Evolutionary conservation across 1,140 invertebrate species (phyloP).

Genomic region (Trigoniulus corallinus): DNA sequence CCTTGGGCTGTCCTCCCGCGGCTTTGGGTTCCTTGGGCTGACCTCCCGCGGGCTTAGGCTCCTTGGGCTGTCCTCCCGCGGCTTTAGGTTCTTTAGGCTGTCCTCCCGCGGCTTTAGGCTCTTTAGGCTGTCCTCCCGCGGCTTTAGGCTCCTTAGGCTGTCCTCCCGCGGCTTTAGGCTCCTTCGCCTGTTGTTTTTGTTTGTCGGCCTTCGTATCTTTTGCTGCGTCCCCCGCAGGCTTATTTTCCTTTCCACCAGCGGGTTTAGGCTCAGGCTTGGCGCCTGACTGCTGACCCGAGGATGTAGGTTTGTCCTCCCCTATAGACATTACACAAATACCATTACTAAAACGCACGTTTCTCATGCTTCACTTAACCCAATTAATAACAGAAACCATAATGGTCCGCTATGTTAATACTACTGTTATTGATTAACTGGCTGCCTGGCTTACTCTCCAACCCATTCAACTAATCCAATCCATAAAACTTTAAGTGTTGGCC

Average conservation of each 20-base stretch:
- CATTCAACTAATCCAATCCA: too few relatives aligned
- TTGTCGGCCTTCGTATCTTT: slow-evolving; percentile 25
- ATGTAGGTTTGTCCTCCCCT: not conserved
- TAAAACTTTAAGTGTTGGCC: too few relatives aligned
- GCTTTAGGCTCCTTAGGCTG: not conserved
- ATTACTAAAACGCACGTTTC: too few relatives aligned
- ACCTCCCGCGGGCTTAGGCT: slow-evolving; percentile 30
- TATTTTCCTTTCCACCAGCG: slow-evolving; percentile 25
- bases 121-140: slow-evolving; percentile 9
- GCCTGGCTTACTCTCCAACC: too few relatives aligned
- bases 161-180: not conserved
- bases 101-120: not conserved
- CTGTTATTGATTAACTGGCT: too few relatives aligned
- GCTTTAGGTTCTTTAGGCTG: not conserved
- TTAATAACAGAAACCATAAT: not conserved
- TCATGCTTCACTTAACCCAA: too few relatives aligned
- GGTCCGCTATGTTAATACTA: too few relatives aligned
- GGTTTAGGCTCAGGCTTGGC: slow-evolving; percentile 15
- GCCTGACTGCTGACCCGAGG: not conserved
- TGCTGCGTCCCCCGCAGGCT: slow-evolving; percentile 16
- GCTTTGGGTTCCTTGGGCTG: slow-evolving; percentile 22
- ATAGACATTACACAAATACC: too few relatives aligned
- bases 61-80: slow-evolving; percentile 20
- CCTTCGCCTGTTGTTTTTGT: slow-evolving; percentile 4
- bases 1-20: slow-evolving; percentile 35